Conservation (phyloP, 2,888 invertebrate genomes). For the Perizoma flavofasciatum region DNA sequence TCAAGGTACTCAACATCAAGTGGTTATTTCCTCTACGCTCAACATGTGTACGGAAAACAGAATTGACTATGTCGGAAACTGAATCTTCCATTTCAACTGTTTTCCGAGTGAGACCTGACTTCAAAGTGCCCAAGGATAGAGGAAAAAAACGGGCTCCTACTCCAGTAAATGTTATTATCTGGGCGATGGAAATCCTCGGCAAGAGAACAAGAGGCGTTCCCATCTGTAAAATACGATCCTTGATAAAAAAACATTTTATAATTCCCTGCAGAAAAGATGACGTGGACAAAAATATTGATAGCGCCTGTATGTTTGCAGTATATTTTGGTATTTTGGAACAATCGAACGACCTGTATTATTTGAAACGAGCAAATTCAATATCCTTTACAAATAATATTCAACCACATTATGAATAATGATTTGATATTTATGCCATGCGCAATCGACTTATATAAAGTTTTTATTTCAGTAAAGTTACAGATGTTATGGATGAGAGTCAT, state of each 20-base stretch:
- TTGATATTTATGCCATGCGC: conserved; percentile 5
- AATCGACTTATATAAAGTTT: conserved; percentile 6
- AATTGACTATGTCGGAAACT: conserved; percentile 42
- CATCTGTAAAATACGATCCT: conserved; percentile 47
- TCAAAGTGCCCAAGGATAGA: conserved; percentile 46
- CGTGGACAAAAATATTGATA: conserved; percentile 54
- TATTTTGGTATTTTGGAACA: conserved; percentile 55
- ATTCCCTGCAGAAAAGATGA: conserved; percentile 52
- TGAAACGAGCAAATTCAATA: conserved; percentile 36
- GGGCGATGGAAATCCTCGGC: conserved; percentile 58
- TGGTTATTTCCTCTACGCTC: not conserved
- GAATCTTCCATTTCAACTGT: conserved; percentile 43
- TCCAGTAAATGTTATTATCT: conserved; percentile 58
- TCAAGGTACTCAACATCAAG: not conserved
- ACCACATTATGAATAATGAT: conserved; percentile 8
- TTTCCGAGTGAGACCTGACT: conserved; percentile 47
- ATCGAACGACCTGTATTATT: conserved; percentile 47
- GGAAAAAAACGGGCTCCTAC: conserved; percentile 44
- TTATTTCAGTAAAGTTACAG: no score
- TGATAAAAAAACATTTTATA: conserved; percentile 55
- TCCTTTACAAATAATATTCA: conserved; percentile 7
- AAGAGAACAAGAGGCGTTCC: conserved; percentile 49
- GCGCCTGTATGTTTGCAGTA: conserved; percentile 50
- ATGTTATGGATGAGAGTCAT: conserved; percentile 13
- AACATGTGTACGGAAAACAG: conserved; percentile 26